Evolutionary conservation across 2,888 invertebrate species (phyloP).

Genomic region (Amphipyra tragopoginis): DNA sequence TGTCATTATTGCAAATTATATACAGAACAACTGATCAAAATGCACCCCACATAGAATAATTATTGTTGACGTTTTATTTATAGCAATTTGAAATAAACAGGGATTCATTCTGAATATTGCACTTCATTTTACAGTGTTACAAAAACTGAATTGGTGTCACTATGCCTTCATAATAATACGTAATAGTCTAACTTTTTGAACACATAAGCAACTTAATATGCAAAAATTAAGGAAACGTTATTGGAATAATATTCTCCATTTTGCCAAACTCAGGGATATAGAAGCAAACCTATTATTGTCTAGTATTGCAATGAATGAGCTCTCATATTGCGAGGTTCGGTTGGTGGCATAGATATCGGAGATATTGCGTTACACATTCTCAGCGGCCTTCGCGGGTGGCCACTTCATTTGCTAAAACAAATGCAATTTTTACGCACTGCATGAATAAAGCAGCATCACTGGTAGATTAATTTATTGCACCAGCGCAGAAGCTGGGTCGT

Average conservation of each 20-base stretch:
- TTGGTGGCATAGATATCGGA: no score
- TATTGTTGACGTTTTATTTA: conserved; percentile 7
- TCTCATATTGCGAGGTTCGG: no score
- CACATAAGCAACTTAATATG: conserved; percentile 10
- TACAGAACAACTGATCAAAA: conserved; percentile 36
- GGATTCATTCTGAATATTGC: not conserved
- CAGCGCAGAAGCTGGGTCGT: no score
- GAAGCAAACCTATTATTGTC: not conserved
- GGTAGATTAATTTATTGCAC: no score
- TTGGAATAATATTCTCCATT: not conserved
- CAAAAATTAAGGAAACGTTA: not conserved
- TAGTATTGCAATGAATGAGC: no score
- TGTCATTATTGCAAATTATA: conserved; percentile 33
- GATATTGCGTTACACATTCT: no score
- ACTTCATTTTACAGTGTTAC: not conserved
- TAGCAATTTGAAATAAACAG: conserved; percentile 6
- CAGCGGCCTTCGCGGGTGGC: no score
- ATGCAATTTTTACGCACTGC: no score
- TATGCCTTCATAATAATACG: not conserved
- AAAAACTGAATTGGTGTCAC: not conserved
- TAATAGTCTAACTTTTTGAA: not conserved
- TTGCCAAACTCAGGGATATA: not conserved
- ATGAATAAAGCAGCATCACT: no score
- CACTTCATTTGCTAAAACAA: no score
- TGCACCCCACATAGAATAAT: conserved; percentile 32